Conservation (phyloP, 2,888 invertebrate genomes). For the Pseudeuparius sepicola region DNA sequence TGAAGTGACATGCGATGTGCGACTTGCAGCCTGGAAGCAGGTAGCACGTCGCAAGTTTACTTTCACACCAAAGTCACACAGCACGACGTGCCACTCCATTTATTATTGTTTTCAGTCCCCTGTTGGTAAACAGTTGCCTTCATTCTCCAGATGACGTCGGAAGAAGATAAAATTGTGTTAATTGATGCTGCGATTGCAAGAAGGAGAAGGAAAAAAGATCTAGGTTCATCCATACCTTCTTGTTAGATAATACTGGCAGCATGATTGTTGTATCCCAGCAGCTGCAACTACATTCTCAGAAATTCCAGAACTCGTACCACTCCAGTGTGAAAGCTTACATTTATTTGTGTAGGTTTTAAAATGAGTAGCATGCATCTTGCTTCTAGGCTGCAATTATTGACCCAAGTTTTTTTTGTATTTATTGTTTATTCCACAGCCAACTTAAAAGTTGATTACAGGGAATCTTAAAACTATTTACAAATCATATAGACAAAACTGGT, state of each 20-base stretch:
- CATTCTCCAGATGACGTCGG: conserved; percentile 7
- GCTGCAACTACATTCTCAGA: conserved; percentile 14
- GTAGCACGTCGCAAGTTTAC: conserved; percentile 6
- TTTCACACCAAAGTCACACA: conserved; percentile 6
- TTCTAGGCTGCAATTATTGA: too few species aligned
- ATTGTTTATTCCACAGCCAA: too few species aligned
- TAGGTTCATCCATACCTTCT: conserved; percentile 7
- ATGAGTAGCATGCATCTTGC: too few species aligned
- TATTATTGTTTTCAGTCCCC: too few species aligned
- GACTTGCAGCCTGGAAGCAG: conserved; percentile 5
- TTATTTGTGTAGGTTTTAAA: too few species aligned
- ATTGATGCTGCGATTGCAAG: conserved; percentile 5
- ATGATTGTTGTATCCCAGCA: conserved; percentile 13
- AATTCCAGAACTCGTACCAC: conserved; percentile 15
- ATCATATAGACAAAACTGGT: too few species aligned
- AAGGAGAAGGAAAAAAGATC: neutral
- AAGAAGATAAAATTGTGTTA: conserved; percentile 3
- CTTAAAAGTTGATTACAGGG: too few species aligned
- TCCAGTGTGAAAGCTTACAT: too few species aligned
- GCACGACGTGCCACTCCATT: too few species aligned
- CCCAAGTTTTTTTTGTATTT: too few species aligned
- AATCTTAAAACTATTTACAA: too few species aligned
- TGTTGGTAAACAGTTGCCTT: too few species aligned
- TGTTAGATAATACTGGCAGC: conserved; percentile 14
- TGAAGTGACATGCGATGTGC: conserved; percentile 3